Evolutionary conservation across 2,113 vertebrate species (phyloP).

Genomic region (Tinamus guttatus): DNA sequence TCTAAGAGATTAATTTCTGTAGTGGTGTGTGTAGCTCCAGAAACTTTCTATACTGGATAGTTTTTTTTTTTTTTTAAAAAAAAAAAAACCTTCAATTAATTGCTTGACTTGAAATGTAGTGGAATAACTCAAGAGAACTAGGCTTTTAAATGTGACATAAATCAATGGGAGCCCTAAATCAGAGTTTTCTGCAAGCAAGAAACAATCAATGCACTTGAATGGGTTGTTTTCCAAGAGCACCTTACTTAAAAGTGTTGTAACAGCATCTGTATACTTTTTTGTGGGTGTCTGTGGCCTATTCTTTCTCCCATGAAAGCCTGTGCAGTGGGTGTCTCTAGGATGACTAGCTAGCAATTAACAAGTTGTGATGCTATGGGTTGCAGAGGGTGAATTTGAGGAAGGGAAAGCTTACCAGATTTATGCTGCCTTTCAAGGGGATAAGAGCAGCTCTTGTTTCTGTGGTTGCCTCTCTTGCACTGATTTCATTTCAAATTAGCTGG

Average conservation of each 20-base stretch:
- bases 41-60: conserved; percentile 37
- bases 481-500: neutral
- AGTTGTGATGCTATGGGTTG: neutral
- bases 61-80: neutral
- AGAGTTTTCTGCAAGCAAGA: conserved; percentile 75
- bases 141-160: conserved; percentile 76
- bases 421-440: neutral
- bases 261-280: neutral
- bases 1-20: conserved; percentile 41
- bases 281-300: neutral
- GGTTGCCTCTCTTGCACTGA: neutral
- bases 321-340: neutral
- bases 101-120: conserved; percentile 59
- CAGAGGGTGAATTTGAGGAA: neutral
- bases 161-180: conserved; percentile 74
- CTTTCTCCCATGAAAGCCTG: neutral
- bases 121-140: conserved; percentile 74
- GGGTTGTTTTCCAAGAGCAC: conserved; percentile 63
- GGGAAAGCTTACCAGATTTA: neutral
- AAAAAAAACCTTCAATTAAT: conserved; percentile 38
- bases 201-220: conserved; percentile 73
- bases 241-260: conserved; percentile 51
- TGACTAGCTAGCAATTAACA: neutral
- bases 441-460: neutral
- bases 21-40: conserved; percentile 5